A percentile compares a stretch with the other conserved stretches of the same genome.
phyloP scores from a whole-genome alignment of 2,113 vertebrate species.

The Ceyx melanurus region DNA sequence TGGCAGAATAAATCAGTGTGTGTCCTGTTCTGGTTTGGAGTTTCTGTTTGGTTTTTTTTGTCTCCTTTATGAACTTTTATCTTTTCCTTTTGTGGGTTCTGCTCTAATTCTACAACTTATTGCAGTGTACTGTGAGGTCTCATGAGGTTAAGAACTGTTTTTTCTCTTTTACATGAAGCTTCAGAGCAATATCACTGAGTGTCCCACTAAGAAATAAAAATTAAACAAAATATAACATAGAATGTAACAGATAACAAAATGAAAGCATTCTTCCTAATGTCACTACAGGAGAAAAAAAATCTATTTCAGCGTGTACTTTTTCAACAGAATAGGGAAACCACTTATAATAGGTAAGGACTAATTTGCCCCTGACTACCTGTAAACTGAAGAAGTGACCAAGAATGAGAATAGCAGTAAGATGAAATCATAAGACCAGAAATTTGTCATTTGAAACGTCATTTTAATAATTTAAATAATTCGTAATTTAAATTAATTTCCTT shows the following conservation, averaged over 20 bases:
- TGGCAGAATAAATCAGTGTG: neutral
- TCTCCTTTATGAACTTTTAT: neutral
- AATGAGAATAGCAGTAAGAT: neutral
- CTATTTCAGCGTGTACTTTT: neutral
- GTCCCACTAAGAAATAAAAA: neutral
- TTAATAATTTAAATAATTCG: too few species aligned
- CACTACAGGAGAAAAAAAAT: neutral
- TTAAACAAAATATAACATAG: neutral
- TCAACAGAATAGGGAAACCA: neutral
- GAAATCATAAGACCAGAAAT: neutral
- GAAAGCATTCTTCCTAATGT: neutral
- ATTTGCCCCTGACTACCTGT: neutral
- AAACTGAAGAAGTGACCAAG: neutral
- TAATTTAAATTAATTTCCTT: too few species aligned
- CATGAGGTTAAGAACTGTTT: neutral
- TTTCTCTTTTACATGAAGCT: neutral
- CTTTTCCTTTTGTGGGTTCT: neutral
- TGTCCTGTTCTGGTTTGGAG: neutral
- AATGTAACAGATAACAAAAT: neutral
- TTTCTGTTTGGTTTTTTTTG: neutral
- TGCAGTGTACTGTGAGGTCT: neutral
- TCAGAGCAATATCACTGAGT: neutral
- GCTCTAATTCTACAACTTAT: neutral
- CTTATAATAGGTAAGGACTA: neutral
- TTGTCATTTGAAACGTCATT: neutral